Percentiles rank a stretch among this genome's conserved stretches.
phyloP scores from a whole-genome alignment of 1,140 invertebrate species.

The Ceratina calcarata region DNA sequence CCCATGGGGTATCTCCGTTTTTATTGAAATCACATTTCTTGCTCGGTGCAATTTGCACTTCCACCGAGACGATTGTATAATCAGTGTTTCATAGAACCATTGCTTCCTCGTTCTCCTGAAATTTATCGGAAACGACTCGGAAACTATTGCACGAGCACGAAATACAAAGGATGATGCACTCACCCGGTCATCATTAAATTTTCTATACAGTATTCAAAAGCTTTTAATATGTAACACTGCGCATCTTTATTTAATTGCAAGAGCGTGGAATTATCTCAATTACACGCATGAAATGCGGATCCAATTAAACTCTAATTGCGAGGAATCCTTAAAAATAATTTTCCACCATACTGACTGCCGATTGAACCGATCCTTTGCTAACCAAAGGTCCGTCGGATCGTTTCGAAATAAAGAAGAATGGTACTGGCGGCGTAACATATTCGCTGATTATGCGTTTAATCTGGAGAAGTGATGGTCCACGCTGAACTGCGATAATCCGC shows the following conservation, averaged over 20 bases:
- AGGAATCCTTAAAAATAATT: no score
- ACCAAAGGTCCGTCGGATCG: no score
- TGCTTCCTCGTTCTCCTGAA: conserved; percentile 22
- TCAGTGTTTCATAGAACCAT: conserved; percentile 2
- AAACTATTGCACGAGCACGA: not conserved
- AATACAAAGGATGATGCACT: no score
- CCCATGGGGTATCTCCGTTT: not conserved
- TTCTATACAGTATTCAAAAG: no score
- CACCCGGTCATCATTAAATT: no score
- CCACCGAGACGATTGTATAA: conserved; percentile 14
- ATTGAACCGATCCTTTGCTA: not conserved
- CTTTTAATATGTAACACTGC: no score
- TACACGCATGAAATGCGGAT: not conserved
- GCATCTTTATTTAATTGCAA: no score
- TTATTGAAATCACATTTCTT: not conserved
- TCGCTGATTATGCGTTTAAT: no score
- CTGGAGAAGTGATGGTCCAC: conserved; percentile 16
- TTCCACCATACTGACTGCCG: no score
- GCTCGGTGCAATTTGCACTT: not conserved
- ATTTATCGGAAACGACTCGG: conserved; percentile 3
- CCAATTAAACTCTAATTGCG: conserved; percentile 6
- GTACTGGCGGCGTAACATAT: no score
- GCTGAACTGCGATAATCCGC: conserved; percentile 38
- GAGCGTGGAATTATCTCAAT: not conserved
- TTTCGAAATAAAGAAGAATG: no score